Percentiles rank a stretch among this genome's conserved stretches.
Conservation (phyloP, 2,797 vertebrate genomes). For the Malacoctenus gilli region DNA sequence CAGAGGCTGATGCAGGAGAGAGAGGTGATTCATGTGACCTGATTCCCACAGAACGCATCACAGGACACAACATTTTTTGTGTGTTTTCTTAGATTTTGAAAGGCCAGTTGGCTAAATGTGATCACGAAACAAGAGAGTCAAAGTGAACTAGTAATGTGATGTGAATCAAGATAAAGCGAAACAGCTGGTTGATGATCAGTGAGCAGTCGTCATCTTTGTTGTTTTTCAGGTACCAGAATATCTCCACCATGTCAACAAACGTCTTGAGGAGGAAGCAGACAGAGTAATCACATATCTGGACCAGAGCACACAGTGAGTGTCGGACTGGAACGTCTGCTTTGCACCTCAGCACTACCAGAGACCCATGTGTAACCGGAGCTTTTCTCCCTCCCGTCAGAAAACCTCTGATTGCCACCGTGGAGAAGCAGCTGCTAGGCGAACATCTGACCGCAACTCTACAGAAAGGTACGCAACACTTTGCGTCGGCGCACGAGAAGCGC, state of each 20-base stretch:
- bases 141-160: no score
- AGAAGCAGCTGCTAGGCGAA: slow-evolving; percentile 98
- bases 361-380: slow-evolving; percentile 18
- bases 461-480: slow-evolving; percentile 92
- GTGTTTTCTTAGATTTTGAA: no score
- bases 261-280: slow-evolving; percentile 97
- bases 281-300: slow-evolving; percentile 98
- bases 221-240: slow-evolving; percentile 93
- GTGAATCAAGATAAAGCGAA: no score
- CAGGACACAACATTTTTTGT: background rate
- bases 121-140: no score
- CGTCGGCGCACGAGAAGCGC: background rate
- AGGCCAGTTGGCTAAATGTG: no score
- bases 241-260: slow-evolving; percentile 98
- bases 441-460: slow-evolving; percentile 96
- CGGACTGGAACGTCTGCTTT: background rate
- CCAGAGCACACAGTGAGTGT: slow-evolving; percentile 98
- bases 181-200: no score
- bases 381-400: slow-evolving; percentile 85
- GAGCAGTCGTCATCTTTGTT: no score
- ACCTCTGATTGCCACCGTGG: slow-evolving; percentile 96
- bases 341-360: background rate
- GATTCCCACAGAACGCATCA: no score
- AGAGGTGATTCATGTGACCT: slow-evolving; percentile 87
- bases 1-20: slow-evolving; percentile 99